Evolutionary conservation across 1,140 invertebrate genomes (phyloP), one percentile per base, ranked within the genome.

Genomic region (Cheumatopsyche charites): DNA sequence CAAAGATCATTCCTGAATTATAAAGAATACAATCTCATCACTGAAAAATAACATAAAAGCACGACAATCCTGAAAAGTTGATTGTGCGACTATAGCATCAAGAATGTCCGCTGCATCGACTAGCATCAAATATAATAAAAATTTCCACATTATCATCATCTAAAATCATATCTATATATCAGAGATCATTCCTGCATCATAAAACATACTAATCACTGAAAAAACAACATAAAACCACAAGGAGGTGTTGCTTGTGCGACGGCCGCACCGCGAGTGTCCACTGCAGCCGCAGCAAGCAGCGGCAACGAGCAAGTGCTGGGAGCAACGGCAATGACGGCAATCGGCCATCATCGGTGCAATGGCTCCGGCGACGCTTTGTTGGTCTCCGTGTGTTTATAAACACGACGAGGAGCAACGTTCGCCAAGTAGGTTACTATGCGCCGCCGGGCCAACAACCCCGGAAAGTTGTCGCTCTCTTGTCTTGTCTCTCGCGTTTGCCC

Each of bases 401-500:
- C 66, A 68, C 49, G 13, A 68, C 49, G 13, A 68, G 41, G 66
- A 68, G 66, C 66, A 68, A 68, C 66, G 66, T 12, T 68, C 66
- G 42, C 42, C 66, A 68, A 68, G 47, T 68, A 68, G 66, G 66
- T 68, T 68, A 68, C 66, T 68, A 68, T 55, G 47, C 45, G 66
- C 66, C 47, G 26, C 5, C 49, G 47, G 66, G 66, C 41, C 66
- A 68, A 68, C 41, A 68, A 55, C 66, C 66, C 66, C 66, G 66
- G 66, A 68, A 68, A 68, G 66, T 26, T 68, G 66, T 68, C 66
- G 66, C 66, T 68, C 66, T 68, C 66, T 68, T 68, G 29, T 36
- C 29, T 36, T 36, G 29, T 36, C n/a, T n/a, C n/a, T n/a, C 66
- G 19, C 66, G 19, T 19, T 21, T 43, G 21, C 43, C 13, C 41